Conservation (phyloP, 1,140 invertebrate genomes). For the Drosophila setifemur region DNA sequence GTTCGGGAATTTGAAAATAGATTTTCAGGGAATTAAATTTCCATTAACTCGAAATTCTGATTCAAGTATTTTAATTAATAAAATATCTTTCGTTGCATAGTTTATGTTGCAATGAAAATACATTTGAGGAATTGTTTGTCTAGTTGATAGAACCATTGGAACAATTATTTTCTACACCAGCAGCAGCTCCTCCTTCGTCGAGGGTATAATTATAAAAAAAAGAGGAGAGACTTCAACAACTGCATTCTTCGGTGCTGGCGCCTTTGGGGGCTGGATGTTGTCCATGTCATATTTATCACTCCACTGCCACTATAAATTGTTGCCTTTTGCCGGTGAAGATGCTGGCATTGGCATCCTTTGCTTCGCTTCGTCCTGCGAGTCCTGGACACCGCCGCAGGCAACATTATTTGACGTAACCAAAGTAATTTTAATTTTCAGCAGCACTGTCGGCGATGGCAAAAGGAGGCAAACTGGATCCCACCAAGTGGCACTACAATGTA, state of each 20-base stretch:
- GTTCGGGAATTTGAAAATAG: too few species aligned
- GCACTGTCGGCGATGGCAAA: slow-evolving; percentile 20
- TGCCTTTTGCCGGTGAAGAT: slow-evolving; percentile 50
- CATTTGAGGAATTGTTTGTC: too few species aligned
- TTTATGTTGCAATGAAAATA: too few species aligned
- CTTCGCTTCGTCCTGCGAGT: slow-evolving; percentile 23
- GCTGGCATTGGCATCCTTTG: slow-evolving; percentile 14
- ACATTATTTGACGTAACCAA: slow-evolving; percentile 79
- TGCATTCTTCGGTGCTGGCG: background rate
- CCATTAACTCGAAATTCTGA: too few species aligned
- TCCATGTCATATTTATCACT: slow-evolving; percentile 72
- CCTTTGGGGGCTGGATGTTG: slow-evolving; percentile 10
- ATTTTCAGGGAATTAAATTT: too few species aligned
- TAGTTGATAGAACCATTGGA: too few species aligned
- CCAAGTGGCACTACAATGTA: slow-evolving; percentile 75
- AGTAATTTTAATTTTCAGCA: slow-evolving; percentile 79
- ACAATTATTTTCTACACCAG: too few species aligned
- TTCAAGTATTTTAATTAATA: too few species aligned
- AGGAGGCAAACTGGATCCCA: slow-evolving; percentile 7
- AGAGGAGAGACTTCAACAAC: slow-evolving; percentile 3
- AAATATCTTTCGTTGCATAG: too few species aligned
- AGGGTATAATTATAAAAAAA: slow-evolving; percentile 54
- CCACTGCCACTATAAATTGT: slow-evolving; percentile 72
- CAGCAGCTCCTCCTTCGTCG: background rate
- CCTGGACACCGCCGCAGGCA: slow-evolving; percentile 59